Evolutionary conservation across 2,113 vertebrate genomes (phyloP).

Genomic region (Sakesphorus luctuosus): DNA sequence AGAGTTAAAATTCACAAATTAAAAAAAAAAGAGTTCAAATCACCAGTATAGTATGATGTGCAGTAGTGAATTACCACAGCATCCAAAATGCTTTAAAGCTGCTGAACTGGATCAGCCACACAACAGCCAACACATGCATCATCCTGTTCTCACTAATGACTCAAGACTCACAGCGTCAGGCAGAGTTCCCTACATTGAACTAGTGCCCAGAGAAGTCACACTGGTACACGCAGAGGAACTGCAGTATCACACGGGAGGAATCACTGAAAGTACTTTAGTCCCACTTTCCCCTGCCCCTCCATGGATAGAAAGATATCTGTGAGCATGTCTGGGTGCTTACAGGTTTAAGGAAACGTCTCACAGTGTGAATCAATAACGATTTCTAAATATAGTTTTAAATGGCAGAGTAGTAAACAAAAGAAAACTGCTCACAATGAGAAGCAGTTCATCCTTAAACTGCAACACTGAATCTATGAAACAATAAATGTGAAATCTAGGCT

Average conservation of each 20-base stretch:
- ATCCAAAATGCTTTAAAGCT: constrained; percentile 6
- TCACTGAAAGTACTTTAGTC: background rate
- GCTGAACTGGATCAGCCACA: constrained; percentile 24
- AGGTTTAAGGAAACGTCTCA: background rate
- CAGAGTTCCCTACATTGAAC: background rate
- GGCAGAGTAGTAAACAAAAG: background rate
- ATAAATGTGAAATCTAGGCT: background rate
- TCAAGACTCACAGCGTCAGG: background rate
- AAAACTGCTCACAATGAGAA: background rate
- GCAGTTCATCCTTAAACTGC: background rate
- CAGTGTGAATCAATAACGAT: background rate
- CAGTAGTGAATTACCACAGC: background rate
- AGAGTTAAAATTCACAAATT: background rate
- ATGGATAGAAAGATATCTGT: background rate
- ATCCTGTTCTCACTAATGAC: constrained; percentile 23
- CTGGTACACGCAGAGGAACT: background rate
- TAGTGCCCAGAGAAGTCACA: background rate
- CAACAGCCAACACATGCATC: background rate
- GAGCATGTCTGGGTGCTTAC: background rate
- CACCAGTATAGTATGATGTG: background rate
- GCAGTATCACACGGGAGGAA: background rate
- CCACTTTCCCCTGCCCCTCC: too few species aligned
- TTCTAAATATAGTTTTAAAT: background rate
- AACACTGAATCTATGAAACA: background rate
- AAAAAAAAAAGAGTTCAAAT: background rate